These are phyloP conservation scores for Melanotaenia pygmaea DNA, from an alignment of 2,797 vertebrate species.

Conservation along the genomic window DNA sequence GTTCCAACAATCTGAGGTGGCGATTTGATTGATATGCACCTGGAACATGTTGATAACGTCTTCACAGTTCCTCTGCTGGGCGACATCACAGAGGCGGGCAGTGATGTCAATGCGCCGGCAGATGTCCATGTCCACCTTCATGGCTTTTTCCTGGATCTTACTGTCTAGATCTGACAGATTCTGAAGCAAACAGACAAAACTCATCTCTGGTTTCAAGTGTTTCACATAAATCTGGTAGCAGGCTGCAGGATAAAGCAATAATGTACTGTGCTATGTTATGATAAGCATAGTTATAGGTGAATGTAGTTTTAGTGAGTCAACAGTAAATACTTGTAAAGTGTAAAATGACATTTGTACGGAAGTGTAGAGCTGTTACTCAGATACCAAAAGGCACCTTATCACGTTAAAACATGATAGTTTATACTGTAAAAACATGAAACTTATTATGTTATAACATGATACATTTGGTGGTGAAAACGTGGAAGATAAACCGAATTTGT, in stretches of 20 bases:
- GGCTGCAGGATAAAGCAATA: neutral
- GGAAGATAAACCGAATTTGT: no score
- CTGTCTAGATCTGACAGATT: slow-evolving; percentile 91
- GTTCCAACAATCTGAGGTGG: neutral
- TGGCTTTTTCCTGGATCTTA: slow-evolving; percentile 96
- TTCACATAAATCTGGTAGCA: neutral
- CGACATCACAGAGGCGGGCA: slow-evolving; percentile 91
- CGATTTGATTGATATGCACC: slow-evolving; percentile 65
- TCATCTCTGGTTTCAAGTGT: neutral
- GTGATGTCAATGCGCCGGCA: slow-evolving; percentile 95
- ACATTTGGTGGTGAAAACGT: no score
- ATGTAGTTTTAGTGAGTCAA: no score
- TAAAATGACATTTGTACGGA: no score
- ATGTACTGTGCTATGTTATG: neutral
- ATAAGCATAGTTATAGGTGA: no score
- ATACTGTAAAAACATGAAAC: no score
- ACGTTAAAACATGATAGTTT: no score
- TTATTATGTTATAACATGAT: no score
- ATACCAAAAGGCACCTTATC: no score
- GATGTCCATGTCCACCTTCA: slow-evolving; percentile 98
- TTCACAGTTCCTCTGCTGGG: slow-evolving; percentile 94
- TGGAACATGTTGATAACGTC: slow-evolving; percentile 93
- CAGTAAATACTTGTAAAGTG: no score
- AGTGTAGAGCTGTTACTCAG: no score
- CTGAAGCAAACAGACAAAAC: slow-evolving; percentile 57